A percentile compares a stretch with the other conserved stretches of the same genome.
Conservation (phyloP, 2,113 vertebrate species). For the Carlito syrichta region DNA sequence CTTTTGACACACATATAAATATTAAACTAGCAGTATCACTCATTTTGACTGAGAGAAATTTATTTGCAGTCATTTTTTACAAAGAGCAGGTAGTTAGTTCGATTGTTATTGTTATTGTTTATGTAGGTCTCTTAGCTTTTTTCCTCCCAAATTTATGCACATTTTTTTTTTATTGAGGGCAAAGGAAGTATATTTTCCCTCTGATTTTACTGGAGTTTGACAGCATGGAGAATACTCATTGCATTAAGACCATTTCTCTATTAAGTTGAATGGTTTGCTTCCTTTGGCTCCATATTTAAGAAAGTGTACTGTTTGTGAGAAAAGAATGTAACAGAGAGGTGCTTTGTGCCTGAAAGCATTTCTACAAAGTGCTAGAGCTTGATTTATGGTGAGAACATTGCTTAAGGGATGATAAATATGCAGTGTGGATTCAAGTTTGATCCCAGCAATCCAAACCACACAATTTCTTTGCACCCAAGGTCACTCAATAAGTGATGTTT, state of each 20-base stretch:
- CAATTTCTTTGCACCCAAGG: neutral
- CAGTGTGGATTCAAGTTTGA: constrained; percentile 15
- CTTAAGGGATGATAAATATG: constrained; percentile 21
- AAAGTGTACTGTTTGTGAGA: constrained; percentile 18
- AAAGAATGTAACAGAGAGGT: neutral
- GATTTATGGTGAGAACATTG: constrained; percentile 41
- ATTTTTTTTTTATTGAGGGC: neutral
- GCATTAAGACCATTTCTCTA: neutral
- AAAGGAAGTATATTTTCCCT: neutral
- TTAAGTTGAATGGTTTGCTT: constrained; percentile 41
- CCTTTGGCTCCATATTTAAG: constrained; percentile 17
- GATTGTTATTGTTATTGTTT: neutral
- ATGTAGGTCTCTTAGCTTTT: neutral
- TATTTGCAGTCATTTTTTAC: neutral
- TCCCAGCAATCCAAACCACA: neutral
- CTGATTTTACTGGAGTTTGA: neutral
- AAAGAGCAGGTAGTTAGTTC: neutral
- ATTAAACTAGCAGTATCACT: constrained; percentile 42
- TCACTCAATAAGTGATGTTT: neutral
- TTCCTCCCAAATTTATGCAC: neutral
- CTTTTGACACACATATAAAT: constrained; percentile 20
- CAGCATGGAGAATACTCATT: neutral
- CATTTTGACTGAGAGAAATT: constrained; percentile 19
- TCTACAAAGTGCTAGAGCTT: constrained; percentile 6
- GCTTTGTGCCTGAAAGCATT: constrained; percentile 35